Percentiles rank a stretch among this genome's conserved stretches.
These are phyloP conservation scores for Calliopsis andreniformis DNA, from an alignment of 1,140 invertebrate genomes.

Conservation along the genomic window DNA sequence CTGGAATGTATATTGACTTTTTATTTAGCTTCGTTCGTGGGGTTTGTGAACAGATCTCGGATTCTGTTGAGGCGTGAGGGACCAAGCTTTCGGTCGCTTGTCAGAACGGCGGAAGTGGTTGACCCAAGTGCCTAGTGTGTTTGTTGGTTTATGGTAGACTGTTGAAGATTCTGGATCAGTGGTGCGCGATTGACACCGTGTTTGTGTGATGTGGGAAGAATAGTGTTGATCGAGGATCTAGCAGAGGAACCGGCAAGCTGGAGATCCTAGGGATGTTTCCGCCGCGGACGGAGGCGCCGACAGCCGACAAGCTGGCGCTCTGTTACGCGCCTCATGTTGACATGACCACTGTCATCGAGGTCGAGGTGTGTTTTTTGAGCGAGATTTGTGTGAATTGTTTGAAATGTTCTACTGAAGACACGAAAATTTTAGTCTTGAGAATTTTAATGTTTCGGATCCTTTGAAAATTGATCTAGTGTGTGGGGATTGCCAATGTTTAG, in stretches of 20 bases:
- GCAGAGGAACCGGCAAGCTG: constrained; percentile 71
- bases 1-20: too few relatives aligned
- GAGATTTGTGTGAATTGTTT: neutral
- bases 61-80: too few relatives aligned
- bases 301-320: constrained; percentile 80
- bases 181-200: constrained; percentile 28
- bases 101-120: neutral
- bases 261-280: constrained; percentile 81
- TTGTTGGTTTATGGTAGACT: neutral
- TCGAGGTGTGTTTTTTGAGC: constrained; percentile 75
- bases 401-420: too few relatives aligned
- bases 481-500: too few relatives aligned
- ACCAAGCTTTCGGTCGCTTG: neutral
- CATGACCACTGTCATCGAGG: constrained; percentile 80
- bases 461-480: too few relatives aligned
- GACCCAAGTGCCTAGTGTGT: constrained; percentile 8
- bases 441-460: too few relatives aligned
- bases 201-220: constrained; percentile 38
- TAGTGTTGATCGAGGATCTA: constrained; percentile 34
- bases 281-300: constrained; percentile 79
- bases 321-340: constrained; percentile 81
- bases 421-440: too few relatives aligned
- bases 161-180: neutral
- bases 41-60: too few relatives aligned
- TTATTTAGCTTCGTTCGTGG: too few relatives aligned